phyloP scores from a whole-genome alignment of 2,888 invertebrate genomes.

The Autographa pulchrina region DNA sequence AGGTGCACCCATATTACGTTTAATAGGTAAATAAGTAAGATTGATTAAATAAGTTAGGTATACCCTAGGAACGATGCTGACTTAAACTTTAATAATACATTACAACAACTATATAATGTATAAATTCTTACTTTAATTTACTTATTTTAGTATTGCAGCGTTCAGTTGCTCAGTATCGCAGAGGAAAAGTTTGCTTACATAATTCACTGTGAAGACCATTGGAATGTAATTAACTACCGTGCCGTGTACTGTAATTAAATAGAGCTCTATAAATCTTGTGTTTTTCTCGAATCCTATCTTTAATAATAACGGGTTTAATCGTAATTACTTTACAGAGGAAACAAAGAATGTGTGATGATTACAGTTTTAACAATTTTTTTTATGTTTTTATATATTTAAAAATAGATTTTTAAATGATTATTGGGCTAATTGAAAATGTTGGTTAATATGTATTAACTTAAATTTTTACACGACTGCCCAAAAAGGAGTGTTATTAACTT shows the following conservation, averaged over 20 bases:
- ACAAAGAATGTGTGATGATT: not conserved
- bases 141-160: slow-evolving; percentile 38
- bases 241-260: slow-evolving; percentile 60
- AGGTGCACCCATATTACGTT: too few relatives aligned
- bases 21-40: too few relatives aligned
- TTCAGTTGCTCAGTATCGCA: slow-evolving; percentile 29
- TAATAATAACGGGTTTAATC: slow-evolving; percentile 15
- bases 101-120: slow-evolving; percentile 12
- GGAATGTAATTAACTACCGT: slow-evolving; percentile 59
- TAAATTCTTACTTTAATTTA: slow-evolving; percentile 47
- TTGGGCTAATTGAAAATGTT: too few relatives aligned
- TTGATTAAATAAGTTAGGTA: too few relatives aligned
- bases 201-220: slow-evolving; percentile 57
- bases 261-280: slow-evolving; percentile 55
- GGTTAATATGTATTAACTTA: too few relatives aligned
- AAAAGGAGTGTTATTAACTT: too few relatives aligned
- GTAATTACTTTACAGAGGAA: not conserved
- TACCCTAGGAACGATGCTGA: too few relatives aligned
- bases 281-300: slow-evolving; percentile 43
- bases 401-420: too few relatives aligned
- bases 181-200: slow-evolving; percentile 51
- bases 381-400: too few relatives aligned
- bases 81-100: not conserved
- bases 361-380: too few relatives aligned
- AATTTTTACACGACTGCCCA: too few relatives aligned